These are phyloP conservation scores for Apotomis turbidana DNA, from an alignment of 2,888 invertebrate genomes.

Conservation along the genomic window DNA sequence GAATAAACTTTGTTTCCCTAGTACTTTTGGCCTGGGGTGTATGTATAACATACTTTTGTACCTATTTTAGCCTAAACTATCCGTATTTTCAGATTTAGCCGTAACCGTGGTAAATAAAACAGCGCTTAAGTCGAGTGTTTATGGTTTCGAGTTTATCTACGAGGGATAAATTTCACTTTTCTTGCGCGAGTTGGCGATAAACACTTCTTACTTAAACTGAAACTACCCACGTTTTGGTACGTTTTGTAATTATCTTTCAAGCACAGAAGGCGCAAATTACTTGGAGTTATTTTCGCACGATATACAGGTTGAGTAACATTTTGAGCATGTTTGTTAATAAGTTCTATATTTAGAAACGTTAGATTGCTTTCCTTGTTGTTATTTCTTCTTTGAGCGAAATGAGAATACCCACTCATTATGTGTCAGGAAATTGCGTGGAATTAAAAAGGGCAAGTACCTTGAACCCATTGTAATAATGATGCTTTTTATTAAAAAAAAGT, in stretches of 20 bases:
- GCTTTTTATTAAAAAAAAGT: too few relatives aligned
- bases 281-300: slow-evolving; percentile 20
- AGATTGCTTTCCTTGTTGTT: too few relatives aligned
- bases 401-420: too few relatives aligned
- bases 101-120: slow-evolving; percentile 11
- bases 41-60: too few relatives aligned
- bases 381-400: too few relatives aligned
- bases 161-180: slow-evolving; percentile 18
- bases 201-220: slow-evolving; percentile 22
- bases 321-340: background rate
- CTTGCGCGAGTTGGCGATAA: slow-evolving; percentile 1
- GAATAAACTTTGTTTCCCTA: too few relatives aligned
- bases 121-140: background rate
- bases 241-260: slow-evolving; percentile 22
- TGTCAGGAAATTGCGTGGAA: too few relatives aligned
- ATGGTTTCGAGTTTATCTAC: background rate
- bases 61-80: background rate
- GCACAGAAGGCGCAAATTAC: slow-evolving; percentile 19
- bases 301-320: slow-evolving; percentile 16
- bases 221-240: slow-evolving; percentile 1
- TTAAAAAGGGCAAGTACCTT: too few relatives aligned
- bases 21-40: too few relatives aligned
- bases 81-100: background rate
- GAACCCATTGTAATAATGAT: too few relatives aligned
- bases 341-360: too few relatives aligned